These are phyloP conservation scores for Zoanthus solanderi DNA, from an alignment of 92 coral and sea anemone species.

Conservation along the genomic window DNA sequence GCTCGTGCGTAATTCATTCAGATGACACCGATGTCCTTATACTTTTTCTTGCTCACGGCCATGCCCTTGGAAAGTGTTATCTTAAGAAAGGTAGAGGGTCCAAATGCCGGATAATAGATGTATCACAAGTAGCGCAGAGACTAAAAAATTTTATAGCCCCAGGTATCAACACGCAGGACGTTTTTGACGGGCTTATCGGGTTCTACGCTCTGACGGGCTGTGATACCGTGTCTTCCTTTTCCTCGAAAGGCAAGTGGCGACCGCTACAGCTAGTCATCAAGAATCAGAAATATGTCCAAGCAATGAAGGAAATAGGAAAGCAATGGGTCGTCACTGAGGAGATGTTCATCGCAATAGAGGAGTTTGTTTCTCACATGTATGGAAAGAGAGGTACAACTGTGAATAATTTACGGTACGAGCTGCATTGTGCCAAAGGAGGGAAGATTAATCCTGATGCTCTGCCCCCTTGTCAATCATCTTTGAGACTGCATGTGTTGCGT, in stretches of 20 bases:
- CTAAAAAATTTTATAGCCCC: background rate
- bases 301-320: slow-evolving; percentile 11
- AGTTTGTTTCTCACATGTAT: slow-evolving; percentile 16
- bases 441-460: slow-evolving; percentile 51
- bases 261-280: slow-evolving; percentile 21
- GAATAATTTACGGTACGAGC: slow-evolving; percentile 31
- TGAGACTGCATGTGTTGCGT: slow-evolving; percentile 61
- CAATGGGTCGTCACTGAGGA: slow-evolving; percentile 8
- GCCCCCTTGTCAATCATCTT: slow-evolving; percentile 67
- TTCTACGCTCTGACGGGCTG: slow-evolving; percentile 32
- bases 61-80: slow-evolving; percentile 10
- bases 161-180: background rate
- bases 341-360: slow-evolving; percentile 3
- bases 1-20: background rate
- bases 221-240: slow-evolving; percentile 35
- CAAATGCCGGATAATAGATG: slow-evolving; percentile 4
- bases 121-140: slow-evolving; percentile 9
- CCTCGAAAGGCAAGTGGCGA: slow-evolving; percentile 21
- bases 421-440: slow-evolving; percentile 59
- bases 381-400: slow-evolving; percentile 25
- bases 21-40: slow-evolving; percentile 17
- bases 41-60: slow-evolving; percentile 2
- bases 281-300: background rate
- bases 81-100: slow-evolving; percentile 14
- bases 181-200: slow-evolving; percentile 11